These are phyloP conservation scores for Reticulitermes speratus DNA, from an alignment of 1,140 invertebrate genomes.

Conservation along the genomic window DNA sequence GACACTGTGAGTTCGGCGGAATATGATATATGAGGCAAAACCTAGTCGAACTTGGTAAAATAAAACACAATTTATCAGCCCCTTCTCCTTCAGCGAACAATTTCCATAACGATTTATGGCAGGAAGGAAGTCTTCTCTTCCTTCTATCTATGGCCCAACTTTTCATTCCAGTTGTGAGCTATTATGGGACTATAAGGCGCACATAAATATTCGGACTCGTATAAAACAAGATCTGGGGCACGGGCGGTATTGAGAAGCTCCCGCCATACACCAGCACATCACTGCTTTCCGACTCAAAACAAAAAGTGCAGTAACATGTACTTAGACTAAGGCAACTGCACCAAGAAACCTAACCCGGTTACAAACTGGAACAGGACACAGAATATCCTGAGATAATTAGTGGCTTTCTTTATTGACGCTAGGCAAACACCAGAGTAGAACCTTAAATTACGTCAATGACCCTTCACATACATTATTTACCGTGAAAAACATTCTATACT, in stretches of 20 bases:
- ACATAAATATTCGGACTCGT: neutral
- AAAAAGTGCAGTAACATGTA: no score
- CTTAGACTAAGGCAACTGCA: no score
- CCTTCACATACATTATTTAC: no score
- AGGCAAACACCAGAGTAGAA: no score
- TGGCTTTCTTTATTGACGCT: no score
- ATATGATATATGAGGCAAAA: neutral
- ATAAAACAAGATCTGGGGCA: neutral
- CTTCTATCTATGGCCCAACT: neutral
- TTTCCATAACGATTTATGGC: neutral
- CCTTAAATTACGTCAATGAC: no score
- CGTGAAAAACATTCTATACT: no score
- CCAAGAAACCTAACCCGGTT: no score
- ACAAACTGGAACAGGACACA: no score
- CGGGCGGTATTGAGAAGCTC: neutral
- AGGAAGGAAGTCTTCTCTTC: neutral
- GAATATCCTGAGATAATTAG: no score
- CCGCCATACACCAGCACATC: neutral
- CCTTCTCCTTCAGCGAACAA: neutral
- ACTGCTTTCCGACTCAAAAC: no score
- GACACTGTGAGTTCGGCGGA: neutral
- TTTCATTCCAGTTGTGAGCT: neutral
- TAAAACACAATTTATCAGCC: constrained; percentile 10
- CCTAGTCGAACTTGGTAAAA: neutral
- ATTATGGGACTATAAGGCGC: neutral